Evolutionary conservation across 2,113 vertebrate species (phyloP).

Genomic region (Lutjanus erythropterus): DNA sequence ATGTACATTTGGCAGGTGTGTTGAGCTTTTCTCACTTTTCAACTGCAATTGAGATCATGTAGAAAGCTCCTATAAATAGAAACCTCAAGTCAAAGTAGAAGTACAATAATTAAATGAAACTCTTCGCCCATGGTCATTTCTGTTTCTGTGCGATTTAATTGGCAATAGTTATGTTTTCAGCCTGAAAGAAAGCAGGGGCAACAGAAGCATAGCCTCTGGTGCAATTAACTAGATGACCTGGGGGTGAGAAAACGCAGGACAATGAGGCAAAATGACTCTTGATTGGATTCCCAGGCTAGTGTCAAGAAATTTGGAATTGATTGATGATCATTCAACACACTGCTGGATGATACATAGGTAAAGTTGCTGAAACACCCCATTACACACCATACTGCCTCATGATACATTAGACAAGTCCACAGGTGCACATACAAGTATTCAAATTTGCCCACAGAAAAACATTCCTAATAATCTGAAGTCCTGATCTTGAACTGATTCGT

Average conservation of each 20-base stretch:
- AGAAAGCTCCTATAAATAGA: constrained; percentile 9
- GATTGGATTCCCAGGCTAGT: constrained; percentile 16
- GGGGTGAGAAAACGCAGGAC: neutral
- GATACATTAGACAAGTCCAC: neutral
- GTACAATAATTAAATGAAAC: constrained; percentile 44
- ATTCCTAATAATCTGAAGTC: constrained; percentile 8
- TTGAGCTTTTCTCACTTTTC: neutral
- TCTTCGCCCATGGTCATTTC: constrained; percentile 36
- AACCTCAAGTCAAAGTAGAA: constrained; percentile 31
- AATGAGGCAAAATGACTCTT: constrained; percentile 17
- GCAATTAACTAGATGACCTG: constrained; percentile 47
- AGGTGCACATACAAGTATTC: neutral
- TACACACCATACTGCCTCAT: neutral
- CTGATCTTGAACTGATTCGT: constrained; percentile 11
- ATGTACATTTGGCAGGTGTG: neutral
- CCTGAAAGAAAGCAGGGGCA: constrained; percentile 36
- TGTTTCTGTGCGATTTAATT: constrained; percentile 53
- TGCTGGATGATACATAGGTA: neutral
- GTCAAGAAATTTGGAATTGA: constrained; percentile 16
- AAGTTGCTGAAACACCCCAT: constrained; percentile 12
- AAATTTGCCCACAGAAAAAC: neutral
- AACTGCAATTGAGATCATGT: neutral
- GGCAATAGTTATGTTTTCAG: constrained; percentile 28
- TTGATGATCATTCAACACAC: constrained; percentile 10
- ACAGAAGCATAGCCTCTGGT: constrained; percentile 28